phyloP scores from a whole-genome alignment of 2,888 invertebrate species.

The Pammene fasciana region DNA sequence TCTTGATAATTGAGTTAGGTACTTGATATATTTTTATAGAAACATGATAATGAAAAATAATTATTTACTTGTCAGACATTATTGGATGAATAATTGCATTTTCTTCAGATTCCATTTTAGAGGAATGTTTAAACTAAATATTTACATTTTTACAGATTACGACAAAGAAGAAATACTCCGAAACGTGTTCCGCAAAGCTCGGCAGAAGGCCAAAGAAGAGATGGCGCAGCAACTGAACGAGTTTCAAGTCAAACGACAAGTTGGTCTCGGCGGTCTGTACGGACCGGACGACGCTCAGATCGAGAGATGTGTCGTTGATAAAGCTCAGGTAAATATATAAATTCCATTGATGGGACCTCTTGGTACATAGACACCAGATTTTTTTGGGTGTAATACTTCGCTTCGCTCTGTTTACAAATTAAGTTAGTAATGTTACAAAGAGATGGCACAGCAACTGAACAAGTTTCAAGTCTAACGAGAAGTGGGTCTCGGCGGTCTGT shows the following conservation, averaged over 20 bases:
- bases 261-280: slow-evolving; percentile 94
- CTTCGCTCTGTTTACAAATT: no score
- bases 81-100: no score
- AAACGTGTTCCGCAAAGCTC: slow-evolving; percentile 94
- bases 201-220: slow-evolving; percentile 92
- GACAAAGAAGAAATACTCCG: slow-evolving; percentile 96
- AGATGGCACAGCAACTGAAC: slow-evolving; percentile 89
- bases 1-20: no score
- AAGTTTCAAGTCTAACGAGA: slow-evolving; percentile 94
- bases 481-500: slow-evolving; percentile 94
- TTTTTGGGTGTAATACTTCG: no score
- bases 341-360: no score
- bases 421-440: no score
- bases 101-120: no score
- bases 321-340: slow-evolving; percentile 83
- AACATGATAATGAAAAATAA: no score
- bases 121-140: not conserved
- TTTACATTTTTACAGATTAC: slow-evolving; percentile 83
- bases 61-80: no score
- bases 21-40: no score
- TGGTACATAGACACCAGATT: no score
- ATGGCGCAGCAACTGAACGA: slow-evolving; percentile 91
- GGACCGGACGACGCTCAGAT: slow-evolving; percentile 92
- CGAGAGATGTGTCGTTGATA: slow-evolving; percentile 91
- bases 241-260: slow-evolving; percentile 94